Conservation (phyloP, 2,797 vertebrate genomes). For the Arctocebus calabarensis region DNA sequence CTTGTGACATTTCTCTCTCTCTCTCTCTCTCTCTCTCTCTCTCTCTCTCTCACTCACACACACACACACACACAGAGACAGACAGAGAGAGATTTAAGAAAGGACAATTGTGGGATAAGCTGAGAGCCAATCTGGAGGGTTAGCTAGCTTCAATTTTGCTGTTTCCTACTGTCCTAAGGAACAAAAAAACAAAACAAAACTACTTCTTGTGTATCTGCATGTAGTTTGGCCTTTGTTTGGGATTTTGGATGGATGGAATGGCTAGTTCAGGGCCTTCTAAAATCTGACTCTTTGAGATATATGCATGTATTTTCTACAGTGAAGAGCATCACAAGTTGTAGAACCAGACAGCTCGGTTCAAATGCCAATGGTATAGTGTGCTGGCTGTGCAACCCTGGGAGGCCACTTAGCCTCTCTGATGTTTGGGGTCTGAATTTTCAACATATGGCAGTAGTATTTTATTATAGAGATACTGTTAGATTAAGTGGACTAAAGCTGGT, state of each 20-base stretch:
- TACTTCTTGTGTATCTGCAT: background rate
- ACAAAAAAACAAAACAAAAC: background rate
- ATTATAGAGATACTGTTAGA: background rate
- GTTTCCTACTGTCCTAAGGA: background rate
- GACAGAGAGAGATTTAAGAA: background rate
- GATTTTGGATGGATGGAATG: background rate
- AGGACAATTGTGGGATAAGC: background rate
- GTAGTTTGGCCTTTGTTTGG: background rate
- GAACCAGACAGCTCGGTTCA: background rate
- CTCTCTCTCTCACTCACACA: too few relatives aligned
- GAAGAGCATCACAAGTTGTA: background rate
- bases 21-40: too few relatives aligned
- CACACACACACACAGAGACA: too few relatives aligned
- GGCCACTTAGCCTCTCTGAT: constrained; percentile 2
- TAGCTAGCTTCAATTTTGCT: background rate
- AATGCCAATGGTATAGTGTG: background rate
- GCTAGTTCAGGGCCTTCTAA: background rate
- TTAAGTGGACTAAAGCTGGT: constrained; percentile 7
- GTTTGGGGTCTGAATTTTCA: constrained; percentile 19
- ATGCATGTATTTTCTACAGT: background rate
- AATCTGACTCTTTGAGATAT: background rate
- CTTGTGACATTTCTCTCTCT: background rate
- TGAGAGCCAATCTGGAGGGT: background rate
- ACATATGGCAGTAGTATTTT: background rate
- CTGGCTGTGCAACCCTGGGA: background rate